Evolutionary conservation across 2,888 invertebrate genomes (phyloP), one percentile per base, ranked within the genome.

Genomic region (Herminia tarsipennalis): DNA sequence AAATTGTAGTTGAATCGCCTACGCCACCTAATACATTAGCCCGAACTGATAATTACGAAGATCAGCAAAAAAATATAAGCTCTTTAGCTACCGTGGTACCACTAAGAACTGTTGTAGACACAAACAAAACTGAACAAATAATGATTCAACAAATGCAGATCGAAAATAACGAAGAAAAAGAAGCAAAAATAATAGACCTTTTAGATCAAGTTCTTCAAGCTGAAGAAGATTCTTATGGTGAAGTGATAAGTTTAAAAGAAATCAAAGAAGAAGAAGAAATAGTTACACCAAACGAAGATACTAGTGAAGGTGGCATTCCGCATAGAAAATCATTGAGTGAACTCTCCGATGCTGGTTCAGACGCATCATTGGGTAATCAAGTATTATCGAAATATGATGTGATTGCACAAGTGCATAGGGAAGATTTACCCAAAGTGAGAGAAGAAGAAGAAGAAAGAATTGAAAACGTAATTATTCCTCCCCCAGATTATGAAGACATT

Each of bases 341-440:
- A 46, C 54, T 89, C 38, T 90, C 89, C 39, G 89, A 88, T 63
- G 87, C 88, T 10, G 89, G 83, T 12, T 91, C 89, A 24, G 88
- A 89, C 36, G 86, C 83, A 73, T 90, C 91, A 33, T 64, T 84
- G 56, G 80, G 84, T 78, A 84, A 74, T 79, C 86, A 82, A 66
- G 83, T 73, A 27, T 81, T 88, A 82, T 87, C 91, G 62, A 90
- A 92, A 80, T 92, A 93, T 73, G 92, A 92, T 78, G 93, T 93
- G 14, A 85, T 93, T 64, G 93, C 88, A 46, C 90, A 92, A 79
- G 92, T 93, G 8, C 93, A 93, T 63, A 87, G 92, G 74, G 93
- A 93, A 73, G 92, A 93, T 78, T 77, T 90, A 41, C 82, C 87
- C 0, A 88, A 70, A 69, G 70, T 90, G 3, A 76, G 69, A 6